Base-by-base conservation (phyloP, 2,888 invertebrate genomes). In the Eupithecia subfuscata region DNA sequence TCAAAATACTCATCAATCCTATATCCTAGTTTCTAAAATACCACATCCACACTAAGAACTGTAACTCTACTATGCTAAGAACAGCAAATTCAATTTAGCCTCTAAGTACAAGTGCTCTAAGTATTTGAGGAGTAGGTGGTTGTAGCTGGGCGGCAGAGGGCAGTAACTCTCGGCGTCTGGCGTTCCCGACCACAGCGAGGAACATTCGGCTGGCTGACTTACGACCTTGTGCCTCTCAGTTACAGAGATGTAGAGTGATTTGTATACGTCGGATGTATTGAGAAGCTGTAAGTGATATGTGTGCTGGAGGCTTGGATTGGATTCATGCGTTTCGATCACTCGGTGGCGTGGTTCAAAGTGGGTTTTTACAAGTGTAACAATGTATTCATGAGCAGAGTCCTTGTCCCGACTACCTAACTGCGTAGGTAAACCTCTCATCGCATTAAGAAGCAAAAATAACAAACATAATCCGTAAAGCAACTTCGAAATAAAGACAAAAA, bases 211-310 rank as follows among this genome's bases (percentile, higher is more conserved):
- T 73, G 77, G 75, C 79, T 79, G 79, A 76, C 79, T 79, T 82
- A 91, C 91, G 88, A 90, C 92, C 92, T 90, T 92, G 86, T 92
- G 92, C 93, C 93, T 91, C 92, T 92, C 93, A 94, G 93, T 93
- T 92, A 93, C 93, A 88, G 78, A 84, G 82, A 90, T 91, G 90
- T 91, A 88, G 82, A 89, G 92, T 93, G 92, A 92, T 89, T 87
- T 88, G 87, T 89, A 86, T 87, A 91, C 88, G 87, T 90, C 89
- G 88, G 90, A 92, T 93, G 93, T 93, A 90, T 92, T 91, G 93
- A 93, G 91, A 94, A 95, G 94, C 94, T 94, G 93, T 92, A 88
- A 89, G 94, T 94, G 94, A 93, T 91, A 93, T 95, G 94, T 94
- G 93, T 92, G 92, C 93, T 93, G 91, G 93, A 93, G 93, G 93